Percentiles rank a stretch among this genome's conserved stretches.
These are phyloP conservation scores for Zeugodacus cucurbitae DNA, from an alignment of 1,140 invertebrate genomes.

Conservation along the genomic window DNA sequence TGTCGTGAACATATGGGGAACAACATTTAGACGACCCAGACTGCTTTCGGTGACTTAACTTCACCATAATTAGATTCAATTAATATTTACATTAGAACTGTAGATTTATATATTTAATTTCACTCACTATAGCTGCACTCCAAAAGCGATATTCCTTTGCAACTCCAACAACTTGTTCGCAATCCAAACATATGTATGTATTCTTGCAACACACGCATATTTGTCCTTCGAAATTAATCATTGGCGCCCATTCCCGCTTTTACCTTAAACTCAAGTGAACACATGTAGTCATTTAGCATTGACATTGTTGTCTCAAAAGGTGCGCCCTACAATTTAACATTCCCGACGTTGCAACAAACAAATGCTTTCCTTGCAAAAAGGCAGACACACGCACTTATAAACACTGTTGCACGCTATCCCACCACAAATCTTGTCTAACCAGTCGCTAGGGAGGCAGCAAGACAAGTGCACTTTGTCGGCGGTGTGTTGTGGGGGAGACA, in stretches of 20 bases:
- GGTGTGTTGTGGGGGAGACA: conserved; percentile 5
- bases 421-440: neutral
- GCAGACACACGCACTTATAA: neutral
- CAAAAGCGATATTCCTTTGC: too few relatives aligned
- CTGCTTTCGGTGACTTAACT: too few relatives aligned
- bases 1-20: too few relatives aligned
- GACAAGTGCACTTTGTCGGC: neutral
- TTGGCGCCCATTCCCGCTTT: neutral
- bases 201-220: conserved; percentile 6
- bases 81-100: too few relatives aligned
- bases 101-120: too few relatives aligned
- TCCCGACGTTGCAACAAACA: conserved; percentile 29
- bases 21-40: too few relatives aligned
- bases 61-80: too few relatives aligned
- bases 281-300: conserved; percentile 50
- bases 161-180: too few relatives aligned
- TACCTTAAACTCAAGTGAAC: conserved; percentile 41
- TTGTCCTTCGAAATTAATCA: neutral
- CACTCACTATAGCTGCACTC: too few relatives aligned
- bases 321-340: conserved; percentile 43
- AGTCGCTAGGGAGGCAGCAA: neutral
- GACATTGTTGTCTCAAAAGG: conserved; percentile 46
- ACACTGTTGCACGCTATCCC: neutral
- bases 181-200: too few relatives aligned
- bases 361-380: neutral